A percentile compares a stretch with the other conserved stretches of the same genome.
Conservation (phyloP, 2,888 invertebrate species). For the Onchidella celtica region DNA sequence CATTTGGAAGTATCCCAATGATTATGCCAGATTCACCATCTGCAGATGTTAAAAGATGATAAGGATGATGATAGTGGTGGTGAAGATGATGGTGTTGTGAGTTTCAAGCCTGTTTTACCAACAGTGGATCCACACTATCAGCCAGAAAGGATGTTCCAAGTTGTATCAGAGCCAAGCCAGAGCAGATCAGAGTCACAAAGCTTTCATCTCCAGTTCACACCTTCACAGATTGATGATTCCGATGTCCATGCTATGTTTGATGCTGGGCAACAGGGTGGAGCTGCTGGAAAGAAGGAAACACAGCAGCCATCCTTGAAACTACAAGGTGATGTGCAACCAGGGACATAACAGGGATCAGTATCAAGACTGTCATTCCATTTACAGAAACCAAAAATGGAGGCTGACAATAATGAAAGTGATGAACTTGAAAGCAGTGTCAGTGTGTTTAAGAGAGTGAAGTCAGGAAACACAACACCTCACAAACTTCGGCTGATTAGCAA, state of each 20-base stretch:
- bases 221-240: conserved; percentile 23
- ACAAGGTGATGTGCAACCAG: neutral
- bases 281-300: neutral
- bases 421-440: conserved; percentile 38
- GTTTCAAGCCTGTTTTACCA: conserved; percentile 18
- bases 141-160: conserved; percentile 11
- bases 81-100: conserved; percentile 19
- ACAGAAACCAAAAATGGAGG: neutral
- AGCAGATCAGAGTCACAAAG: conserved; percentile 45
- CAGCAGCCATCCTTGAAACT: neutral
- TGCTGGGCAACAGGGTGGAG: neutral
- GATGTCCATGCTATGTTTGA: conserved; percentile 18
- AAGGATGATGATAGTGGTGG: too few species aligned
- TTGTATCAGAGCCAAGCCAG: too few species aligned
- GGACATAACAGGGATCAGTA: neutral
- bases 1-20: conserved; percentile 59
- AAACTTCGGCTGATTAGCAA: conserved; percentile 19
- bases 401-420: neutral
- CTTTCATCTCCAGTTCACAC: conserved; percentile 32
- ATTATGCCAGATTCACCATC: conserved; percentile 72
- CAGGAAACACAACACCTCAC: conserved; percentile 23
- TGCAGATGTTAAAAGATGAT: conserved; percentile 22
- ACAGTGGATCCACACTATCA: conserved; percentile 13
- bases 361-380: neutral
- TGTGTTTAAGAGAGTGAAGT: conserved; percentile 34